Percentiles rank a stretch among this genome's conserved stretches.
These are phyloP conservation scores for Forficula auricularia DNA, from an alignment of 1,140 invertebrate genomes.

Conservation along the genomic window DNA sequence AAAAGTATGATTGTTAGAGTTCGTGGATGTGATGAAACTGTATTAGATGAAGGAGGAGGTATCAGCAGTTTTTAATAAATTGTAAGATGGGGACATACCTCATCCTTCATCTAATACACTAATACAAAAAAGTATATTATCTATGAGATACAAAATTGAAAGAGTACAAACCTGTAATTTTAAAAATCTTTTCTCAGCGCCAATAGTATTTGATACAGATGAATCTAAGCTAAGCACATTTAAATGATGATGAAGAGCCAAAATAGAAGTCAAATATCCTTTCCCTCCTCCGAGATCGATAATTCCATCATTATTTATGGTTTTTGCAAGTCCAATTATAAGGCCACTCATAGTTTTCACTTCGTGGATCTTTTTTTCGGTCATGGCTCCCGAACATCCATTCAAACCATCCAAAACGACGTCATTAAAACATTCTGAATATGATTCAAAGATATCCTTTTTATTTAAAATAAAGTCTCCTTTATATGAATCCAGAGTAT, in stretches of 20 bases:
- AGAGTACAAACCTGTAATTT: slow-evolving; percentile 30
- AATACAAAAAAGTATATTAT: neutral
- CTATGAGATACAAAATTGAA: neutral
- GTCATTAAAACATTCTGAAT: slow-evolving; percentile 16
- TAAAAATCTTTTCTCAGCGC: slow-evolving; percentile 39
- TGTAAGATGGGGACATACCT: neutral
- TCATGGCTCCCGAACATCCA: slow-evolving; percentile 31
- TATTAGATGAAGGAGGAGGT: too few relatives aligned
- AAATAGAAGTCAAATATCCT: slow-evolving; percentile 58
- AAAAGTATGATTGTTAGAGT: too few relatives aligned
- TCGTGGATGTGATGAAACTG: too few relatives aligned
- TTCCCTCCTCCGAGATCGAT: slow-evolving; percentile 76
- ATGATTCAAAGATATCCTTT: slow-evolving; percentile 9
- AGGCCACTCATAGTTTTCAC: slow-evolving; percentile 40
- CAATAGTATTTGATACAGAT: slow-evolving; percentile 38
- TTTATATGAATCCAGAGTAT: slow-evolving; percentile 23
- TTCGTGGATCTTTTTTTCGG: slow-evolving; percentile 66
- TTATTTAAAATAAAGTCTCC: slow-evolving; percentile 24
- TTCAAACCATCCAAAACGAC: slow-evolving; percentile 9
- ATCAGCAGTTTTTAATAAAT: too few relatives aligned
- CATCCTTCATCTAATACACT: too few relatives aligned
- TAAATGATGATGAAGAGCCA: slow-evolving; percentile 48
- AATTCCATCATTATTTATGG: slow-evolving; percentile 27
- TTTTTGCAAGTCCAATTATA: slow-evolving; percentile 26
- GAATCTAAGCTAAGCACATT: slow-evolving; percentile 66